phyloP scores from a whole-genome alignment of 2,797 vertebrate species.

The Bradypus variegatus region DNA sequence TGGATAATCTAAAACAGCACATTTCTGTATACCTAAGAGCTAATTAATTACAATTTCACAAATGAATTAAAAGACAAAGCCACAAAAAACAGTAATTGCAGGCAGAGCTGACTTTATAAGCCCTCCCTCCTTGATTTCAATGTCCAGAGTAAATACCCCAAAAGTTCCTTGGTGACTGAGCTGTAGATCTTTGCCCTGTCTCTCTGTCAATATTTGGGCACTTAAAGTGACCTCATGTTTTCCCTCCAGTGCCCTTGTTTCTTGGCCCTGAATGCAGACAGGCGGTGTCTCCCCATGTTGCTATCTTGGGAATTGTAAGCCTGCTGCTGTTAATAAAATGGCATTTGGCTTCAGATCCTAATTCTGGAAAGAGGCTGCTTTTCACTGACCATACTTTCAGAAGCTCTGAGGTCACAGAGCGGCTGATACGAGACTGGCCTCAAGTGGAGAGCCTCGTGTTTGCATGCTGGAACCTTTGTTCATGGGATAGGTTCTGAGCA shows the following conservation, averaged over 20 bases:
- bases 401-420: neutral
- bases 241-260: neutral
- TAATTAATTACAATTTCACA: neutral
- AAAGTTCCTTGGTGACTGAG: neutral
- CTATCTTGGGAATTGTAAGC: conserved; percentile 28
- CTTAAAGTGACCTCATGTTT: neutral
- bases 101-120: neutral
- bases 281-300: neutral
- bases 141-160: fast-evolving
- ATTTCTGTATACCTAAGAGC: neutral
- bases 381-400: conserved; percentile 2
- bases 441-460: neutral
- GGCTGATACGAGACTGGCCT: neutral
- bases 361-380: conserved; percentile 23
- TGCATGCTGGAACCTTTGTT: too few relatives aligned
- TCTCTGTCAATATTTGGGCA: neutral
- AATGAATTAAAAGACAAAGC: neutral
- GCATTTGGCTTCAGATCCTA: conserved; percentile 27
- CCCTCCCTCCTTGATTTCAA: neutral
- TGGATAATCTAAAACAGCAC: neutral
- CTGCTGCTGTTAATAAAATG: neutral
- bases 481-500: neutral
- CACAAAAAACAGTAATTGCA: neutral
- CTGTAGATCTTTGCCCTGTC: neutral
- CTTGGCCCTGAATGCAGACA: neutral